Base-by-base conservation (phyloP, 2,113 vertebrate species). In the Meles meles region DNA sequence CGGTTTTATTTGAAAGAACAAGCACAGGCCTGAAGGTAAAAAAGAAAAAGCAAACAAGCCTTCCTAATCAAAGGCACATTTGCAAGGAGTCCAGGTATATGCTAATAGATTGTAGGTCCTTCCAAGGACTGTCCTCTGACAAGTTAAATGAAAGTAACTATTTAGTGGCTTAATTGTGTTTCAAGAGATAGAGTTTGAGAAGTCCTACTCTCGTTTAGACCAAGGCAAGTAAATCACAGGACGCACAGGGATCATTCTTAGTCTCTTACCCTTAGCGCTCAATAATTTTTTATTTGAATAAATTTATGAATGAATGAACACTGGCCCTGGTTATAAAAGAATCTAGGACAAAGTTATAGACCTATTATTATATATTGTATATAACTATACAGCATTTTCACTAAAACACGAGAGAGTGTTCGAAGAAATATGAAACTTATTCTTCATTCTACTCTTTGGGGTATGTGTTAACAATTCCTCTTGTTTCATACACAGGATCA, bases 1-100 rank as follows among this genome's bases (percentile, higher is more conserved):
- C 0, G 9, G 57, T 97, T 93, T 94, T 81, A 81, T 94, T n/a
- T 77, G 87, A 67, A 69, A 92, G 47, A 96, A 39, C 87, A 94
- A 95, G 80, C 79, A 87, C 17, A 44, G 80, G 63, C 87, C 61
- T 97, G 83, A 83, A 87, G 63, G 82, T 39, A 42, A 29, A 77
- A 95, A 23, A 79, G 6, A 44, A 76, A 74, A 81, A 77, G 63
- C 85, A 94, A 97, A 83, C 59, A 95, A 52, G 17, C 61, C 25
- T 89, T 91, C 31, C 42, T 82, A 63, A 90, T 63, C 71, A 49
- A 34, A n/a, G 52, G 72, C 52, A 82, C 65, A 12, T 82, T 86
- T 88, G n/a, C 71, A 97, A 49, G 47, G 81, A 74, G 44, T 79
- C 90, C 29, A 74, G 92, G 44, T 67, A 25, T 3, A 47, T 31